Base-by-base conservation (phyloP, 2,113 vertebrate genomes). In the Rhadina sibilatrix region DNA sequence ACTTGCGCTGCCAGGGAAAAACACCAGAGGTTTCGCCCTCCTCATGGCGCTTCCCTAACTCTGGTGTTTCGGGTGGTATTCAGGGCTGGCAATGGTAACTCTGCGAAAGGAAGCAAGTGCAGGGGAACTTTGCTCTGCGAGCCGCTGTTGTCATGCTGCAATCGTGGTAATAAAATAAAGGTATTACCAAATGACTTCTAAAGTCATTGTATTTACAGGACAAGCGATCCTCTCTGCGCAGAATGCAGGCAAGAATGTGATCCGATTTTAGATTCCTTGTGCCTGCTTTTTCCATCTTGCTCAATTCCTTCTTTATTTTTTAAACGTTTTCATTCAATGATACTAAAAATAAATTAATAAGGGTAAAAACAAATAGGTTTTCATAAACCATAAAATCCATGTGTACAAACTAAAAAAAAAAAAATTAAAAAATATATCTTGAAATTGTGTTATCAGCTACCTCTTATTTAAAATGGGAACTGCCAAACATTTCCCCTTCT, bases 81-180 rank as follows among this genome's bases (percentile, higher is more conserved):
- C 96, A 49, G 44, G 57, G 66, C 19, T 27, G 74, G 69, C 46
- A 53, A 14, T 24, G 57, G 46, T 31, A 79, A 57, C 84, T 59
- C 57, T 56, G 66, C 4, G 8, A 90, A 66, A 93, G 79, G 50
- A 66, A 54, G 89, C 76, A 89, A 87, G 53, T 37, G 61, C 33
- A 53, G 31, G 56, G 59, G 54, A 93, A 46, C 54, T 93, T 93
- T 47, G 44, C 42, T 12, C 90, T 86, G 72, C 40, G 66, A 66
- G 57, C 74, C 79, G 78, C 68, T 84, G 11, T 50, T 91, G 68
- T 56, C 50, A 28, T 57, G 88, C 54, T 92, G 77, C 70, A 77
- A 89, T 82, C 68, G 33, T 53, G 59, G 83, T 90, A 87, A 96
- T 94, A 87, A 91, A 91, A 93, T 33, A 63, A 78, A 93, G 42